phyloP scores from a whole-genome alignment of 2,888 invertebrate species.

The Pristionchus entomophagus region DNA sequence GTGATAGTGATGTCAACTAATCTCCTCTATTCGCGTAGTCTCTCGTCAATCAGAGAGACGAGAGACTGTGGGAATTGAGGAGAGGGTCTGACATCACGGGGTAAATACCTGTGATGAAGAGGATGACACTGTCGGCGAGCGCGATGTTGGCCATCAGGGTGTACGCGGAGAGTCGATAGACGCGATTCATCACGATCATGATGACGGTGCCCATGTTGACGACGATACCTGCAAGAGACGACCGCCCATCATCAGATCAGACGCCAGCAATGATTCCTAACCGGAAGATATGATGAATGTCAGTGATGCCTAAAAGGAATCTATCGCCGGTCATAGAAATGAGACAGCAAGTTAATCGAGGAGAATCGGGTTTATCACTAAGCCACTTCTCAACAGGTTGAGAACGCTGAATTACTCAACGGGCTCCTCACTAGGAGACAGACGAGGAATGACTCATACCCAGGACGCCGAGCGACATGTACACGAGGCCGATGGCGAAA shows the following conservation, averaged over 20 bases:
- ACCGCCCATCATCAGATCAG: not conserved
- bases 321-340: no score
- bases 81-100: no score
- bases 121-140: conserved; percentile 61
- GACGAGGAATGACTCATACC: conserved; percentile 15
- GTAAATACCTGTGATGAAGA: conserved; percentile 46
- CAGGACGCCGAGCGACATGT: conserved; percentile 21
- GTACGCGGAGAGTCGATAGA: conserved; percentile 74
- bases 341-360: no score
- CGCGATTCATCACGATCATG: conserved; percentile 71
- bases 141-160: conserved; percentile 72
- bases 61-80: not conserved
- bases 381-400: no score
- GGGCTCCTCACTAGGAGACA: not conserved
- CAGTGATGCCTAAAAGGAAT: no score
- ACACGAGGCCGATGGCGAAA: conserved; percentile 33
- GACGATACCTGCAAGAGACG: conserved; percentile 58
- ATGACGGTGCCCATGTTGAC: conserved; percentile 70
- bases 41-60: no score
- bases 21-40: not conserved
- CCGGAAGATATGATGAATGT: no score
- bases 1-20: no score
- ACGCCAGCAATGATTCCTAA: not conserved
- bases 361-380: no score
- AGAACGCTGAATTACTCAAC: no score